Evolutionary conservation across 2,113 vertebrate genomes (phyloP).

Genomic region (Irena cyanogastra): DNA sequence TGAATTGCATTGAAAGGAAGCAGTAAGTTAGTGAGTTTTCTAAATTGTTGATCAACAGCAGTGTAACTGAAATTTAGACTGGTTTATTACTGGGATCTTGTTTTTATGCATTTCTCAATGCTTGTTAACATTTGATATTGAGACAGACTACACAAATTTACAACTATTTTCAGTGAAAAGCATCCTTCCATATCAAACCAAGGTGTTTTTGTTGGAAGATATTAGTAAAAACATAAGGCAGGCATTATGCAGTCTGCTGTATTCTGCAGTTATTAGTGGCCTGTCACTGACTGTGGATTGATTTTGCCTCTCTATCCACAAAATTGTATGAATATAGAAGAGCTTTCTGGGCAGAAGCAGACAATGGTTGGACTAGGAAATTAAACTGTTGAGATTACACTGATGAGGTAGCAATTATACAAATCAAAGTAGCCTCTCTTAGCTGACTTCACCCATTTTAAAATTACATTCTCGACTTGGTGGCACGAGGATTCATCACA

Average conservation of each 20-base stretch:
- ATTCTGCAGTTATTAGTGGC: background rate
- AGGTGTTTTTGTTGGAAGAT: rapidly evolving
- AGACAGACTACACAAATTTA: background rate
- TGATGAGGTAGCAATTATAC: background rate
- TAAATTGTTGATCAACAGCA: background rate
- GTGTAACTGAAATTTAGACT: background rate
- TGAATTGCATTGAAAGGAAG: background rate
- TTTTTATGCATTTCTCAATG: background rate
- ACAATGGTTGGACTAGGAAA: background rate
- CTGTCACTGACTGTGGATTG: background rate
- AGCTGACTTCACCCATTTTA: background rate
- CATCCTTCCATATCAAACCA: background rate
- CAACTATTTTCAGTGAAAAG: background rate
- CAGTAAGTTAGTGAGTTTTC: background rate
- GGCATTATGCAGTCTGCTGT: background rate
- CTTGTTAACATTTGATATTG: background rate
- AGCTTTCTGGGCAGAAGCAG: background rate
- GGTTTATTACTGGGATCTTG: background rate
- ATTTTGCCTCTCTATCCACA: background rate
- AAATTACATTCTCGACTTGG: background rate
- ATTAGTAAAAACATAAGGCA: background rate
- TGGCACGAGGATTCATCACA: background rate
- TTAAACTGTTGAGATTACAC: background rate
- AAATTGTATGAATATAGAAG: background rate
- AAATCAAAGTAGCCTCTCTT: background rate